These are phyloP conservation scores for Gallinago media DNA, from an alignment of 2,113 vertebrate species.

Conservation along the genomic window DNA sequence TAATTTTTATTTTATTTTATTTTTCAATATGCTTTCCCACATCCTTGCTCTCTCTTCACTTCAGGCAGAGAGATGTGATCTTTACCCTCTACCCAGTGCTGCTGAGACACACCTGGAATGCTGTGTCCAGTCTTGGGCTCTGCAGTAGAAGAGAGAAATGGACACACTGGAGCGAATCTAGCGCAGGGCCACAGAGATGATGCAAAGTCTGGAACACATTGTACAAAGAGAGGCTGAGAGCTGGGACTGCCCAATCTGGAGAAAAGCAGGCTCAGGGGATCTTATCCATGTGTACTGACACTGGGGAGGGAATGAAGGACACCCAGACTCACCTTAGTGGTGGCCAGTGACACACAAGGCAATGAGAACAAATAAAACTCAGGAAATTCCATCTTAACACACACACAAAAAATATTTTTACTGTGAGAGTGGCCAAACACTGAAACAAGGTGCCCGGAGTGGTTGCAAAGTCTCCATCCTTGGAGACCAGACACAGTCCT, in stretches of 20 bases:
- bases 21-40: accelerated
- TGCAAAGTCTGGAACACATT: background rate
- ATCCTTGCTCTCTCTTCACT: background rate
- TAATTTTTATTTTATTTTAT: background rate
- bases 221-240: accelerated
- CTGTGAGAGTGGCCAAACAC: background rate
- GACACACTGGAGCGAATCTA: background rate
- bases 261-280: background rate
- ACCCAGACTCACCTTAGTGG: background rate
- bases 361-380: background rate
- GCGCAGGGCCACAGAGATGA: background rate
- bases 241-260: background rate
- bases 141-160: accelerated
- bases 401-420: background rate
- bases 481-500: background rate
- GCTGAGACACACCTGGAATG: background rate
- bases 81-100: background rate
- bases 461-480: background rate
- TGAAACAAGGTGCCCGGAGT: background rate
- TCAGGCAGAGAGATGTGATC: background rate
- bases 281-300: background rate
- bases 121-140: background rate
- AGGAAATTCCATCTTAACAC: background rate
- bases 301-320: background rate
- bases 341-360: background rate